Conservation (phyloP, 2,888 invertebrate species). For the Pseudolycoriella hygida region DNA sequence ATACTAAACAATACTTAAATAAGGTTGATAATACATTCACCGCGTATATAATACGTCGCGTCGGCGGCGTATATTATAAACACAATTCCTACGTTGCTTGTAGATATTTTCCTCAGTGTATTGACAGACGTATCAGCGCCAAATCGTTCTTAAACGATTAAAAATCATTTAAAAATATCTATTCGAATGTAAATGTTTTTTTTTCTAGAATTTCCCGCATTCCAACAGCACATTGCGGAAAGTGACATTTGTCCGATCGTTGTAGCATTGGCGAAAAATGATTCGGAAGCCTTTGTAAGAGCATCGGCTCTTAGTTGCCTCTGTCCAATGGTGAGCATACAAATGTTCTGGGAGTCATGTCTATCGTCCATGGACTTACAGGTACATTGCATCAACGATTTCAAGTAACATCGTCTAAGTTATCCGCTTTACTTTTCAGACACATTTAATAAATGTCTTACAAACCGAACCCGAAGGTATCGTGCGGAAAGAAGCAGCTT, state of each 20-base stretch:
- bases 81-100: too few species aligned
- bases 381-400: conserved; percentile 30
- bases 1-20: too few species aligned
- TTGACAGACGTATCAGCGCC: too few species aligned
- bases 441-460: conserved; percentile 34
- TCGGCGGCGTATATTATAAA: too few species aligned
- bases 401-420: neutral
- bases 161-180: too few species aligned
- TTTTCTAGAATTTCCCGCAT: conserved; percentile 54
- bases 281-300: conserved; percentile 56
- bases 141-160: too few species aligned
- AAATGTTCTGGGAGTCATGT: conserved; percentile 45
- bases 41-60: too few species aligned
- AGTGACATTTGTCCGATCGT: conserved; percentile 46
- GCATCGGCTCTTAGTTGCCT: conserved; percentile 58
- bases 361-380: conserved; percentile 39
- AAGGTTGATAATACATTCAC: too few species aligned
- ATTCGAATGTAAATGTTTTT: too few species aligned
- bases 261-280: conserved; percentile 44
- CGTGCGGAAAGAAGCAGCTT: conserved; percentile 55
- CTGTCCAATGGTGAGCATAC: conserved; percentile 44
- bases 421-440: conserved; percentile 23
- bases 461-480: conserved; percentile 56
- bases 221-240: conserved; percentile 49
- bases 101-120: too few species aligned